Evolutionary conservation across 2,888 invertebrate genomes (phyloP).

Genomic region (Ferrisia virgata): DNA sequence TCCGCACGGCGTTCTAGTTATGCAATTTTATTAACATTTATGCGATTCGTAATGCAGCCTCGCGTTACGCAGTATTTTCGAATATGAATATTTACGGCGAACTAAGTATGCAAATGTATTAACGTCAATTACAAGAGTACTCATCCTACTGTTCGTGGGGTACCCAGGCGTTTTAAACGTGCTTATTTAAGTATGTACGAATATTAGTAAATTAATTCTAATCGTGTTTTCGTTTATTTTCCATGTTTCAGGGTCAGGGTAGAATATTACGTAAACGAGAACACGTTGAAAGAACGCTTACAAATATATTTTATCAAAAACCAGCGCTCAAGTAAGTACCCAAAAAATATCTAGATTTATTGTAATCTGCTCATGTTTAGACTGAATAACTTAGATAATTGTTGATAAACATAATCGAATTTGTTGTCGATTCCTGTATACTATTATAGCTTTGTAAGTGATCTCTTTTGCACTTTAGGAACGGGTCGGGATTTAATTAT

Average conservation of each 20-base stretch:
- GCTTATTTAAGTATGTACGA: not conserved
- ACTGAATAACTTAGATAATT: too few species aligned
- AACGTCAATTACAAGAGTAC: not conserved
- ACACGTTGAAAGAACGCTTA: constrained; percentile 96
- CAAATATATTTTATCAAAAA: constrained; percentile 99
- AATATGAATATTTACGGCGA: not conserved
- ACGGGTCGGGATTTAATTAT: too few species aligned
- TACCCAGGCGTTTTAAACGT: not conserved
- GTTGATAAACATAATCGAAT: too few species aligned
- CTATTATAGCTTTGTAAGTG: too few species aligned
- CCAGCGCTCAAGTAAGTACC: constrained; percentile 90
- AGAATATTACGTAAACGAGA: constrained; percentile 99
- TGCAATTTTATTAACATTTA: not conserved
- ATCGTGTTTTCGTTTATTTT: not conserved
- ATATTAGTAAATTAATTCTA: not conserved
- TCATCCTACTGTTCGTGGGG: not conserved
- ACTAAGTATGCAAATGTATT: not conserved
- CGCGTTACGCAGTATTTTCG: not conserved
- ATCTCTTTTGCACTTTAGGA: too few species aligned
- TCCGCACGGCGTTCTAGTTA: not conserved
- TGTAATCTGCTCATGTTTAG: too few species aligned
- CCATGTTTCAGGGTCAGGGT: constrained; percentile 90
- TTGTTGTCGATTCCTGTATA: too few species aligned
- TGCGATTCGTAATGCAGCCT: not conserved
- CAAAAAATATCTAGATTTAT: not conserved